These are phyloP conservation scores for Cepaea hortensis DNA, from an alignment of 2,888 invertebrate genomes.

Conservation along the genomic window DNA sequence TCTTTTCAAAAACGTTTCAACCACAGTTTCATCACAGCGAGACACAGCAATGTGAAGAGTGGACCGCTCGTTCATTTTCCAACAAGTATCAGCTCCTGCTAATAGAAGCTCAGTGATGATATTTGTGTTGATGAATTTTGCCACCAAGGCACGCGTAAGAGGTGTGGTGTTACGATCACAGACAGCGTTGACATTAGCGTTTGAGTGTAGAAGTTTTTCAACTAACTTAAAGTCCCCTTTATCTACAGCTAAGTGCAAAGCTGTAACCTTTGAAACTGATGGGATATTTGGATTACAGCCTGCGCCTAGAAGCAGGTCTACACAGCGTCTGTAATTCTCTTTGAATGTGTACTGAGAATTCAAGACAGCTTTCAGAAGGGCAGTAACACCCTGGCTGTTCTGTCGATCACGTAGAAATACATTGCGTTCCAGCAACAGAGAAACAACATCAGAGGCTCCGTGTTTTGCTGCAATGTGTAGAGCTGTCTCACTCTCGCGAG, in stretches of 20 bases:
- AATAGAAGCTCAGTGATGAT: constrained; percentile 63
- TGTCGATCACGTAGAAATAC: constrained; percentile 57
- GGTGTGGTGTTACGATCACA: constrained; percentile 59
- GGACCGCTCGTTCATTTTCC: constrained; percentile 61
- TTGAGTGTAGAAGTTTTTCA: constrained; percentile 59
- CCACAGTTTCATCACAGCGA: constrained; percentile 64
- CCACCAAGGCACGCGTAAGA: constrained; percentile 59
- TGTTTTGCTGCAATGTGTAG: constrained; percentile 65
- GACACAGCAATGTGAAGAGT: constrained; percentile 67
- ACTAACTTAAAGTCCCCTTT: constrained; percentile 63
- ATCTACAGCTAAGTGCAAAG: constrained; percentile 69
- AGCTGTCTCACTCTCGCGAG: constrained; percentile 62
- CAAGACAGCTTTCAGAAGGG: constrained; percentile 63
- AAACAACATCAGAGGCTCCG: constrained; percentile 61
- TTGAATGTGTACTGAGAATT: constrained; percentile 61
- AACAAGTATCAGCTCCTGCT: constrained; percentile 65
- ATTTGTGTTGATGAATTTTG: constrained; percentile 56
- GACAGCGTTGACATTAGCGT: constrained; percentile 65
- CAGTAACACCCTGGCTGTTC: constrained; percentile 66
- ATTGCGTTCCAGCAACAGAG: constrained; percentile 58
- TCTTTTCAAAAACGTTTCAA: constrained; percentile 61
- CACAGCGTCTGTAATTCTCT: constrained; percentile 58
- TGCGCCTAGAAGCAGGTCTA: constrained; percentile 58
- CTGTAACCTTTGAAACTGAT: constrained; percentile 62
- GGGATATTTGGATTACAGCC: constrained; percentile 65